phyloP scores from a whole-genome alignment of 2,888 invertebrate species.

The Ochropleura leucogaster region DNA sequence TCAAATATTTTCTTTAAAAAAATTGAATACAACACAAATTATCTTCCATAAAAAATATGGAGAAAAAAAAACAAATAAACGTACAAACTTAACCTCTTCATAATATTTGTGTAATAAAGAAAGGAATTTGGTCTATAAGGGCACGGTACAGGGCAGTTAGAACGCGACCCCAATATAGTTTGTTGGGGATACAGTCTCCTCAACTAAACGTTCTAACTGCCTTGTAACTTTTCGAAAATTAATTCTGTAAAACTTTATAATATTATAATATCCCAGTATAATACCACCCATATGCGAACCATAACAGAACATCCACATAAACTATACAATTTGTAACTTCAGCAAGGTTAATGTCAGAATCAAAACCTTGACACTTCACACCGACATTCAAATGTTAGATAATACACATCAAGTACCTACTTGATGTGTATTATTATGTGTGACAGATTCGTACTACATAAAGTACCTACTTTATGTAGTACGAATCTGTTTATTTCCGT shows the following conservation, averaged over 20 bases:
- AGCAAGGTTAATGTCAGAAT: constrained; percentile 56
- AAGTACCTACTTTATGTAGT: constrained; percentile 33
- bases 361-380: constrained; percentile 56
- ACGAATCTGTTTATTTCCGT: constrained; percentile 40
- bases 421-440: too few relatives aligned
- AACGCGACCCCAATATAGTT: too few relatives aligned
- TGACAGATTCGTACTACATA: too few relatives aligned
- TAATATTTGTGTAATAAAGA: too few relatives aligned
- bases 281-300: background rate
- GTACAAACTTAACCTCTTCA: too few relatives aligned
- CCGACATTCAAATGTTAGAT: constrained; percentile 49
- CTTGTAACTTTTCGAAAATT: background rate
- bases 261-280: too few relatives aligned
- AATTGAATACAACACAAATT: too few relatives aligned
- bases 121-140: too few relatives aligned
- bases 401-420: constrained; percentile 27
- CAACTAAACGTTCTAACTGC: background rate
- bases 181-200: background rate
- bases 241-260: background rate
- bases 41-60: too few relatives aligned
- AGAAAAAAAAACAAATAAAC: too few relatives aligned
- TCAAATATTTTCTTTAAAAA: too few relatives aligned
- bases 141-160: too few relatives aligned
- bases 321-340: constrained; percentile 25
- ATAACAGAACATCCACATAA: constrained; percentile 28